Evolutionary conservation across 2,113 vertebrate species (phyloP), one percentile per base, ranked within the genome.

Genomic region (Beaufortia kweichowensis): DNA sequence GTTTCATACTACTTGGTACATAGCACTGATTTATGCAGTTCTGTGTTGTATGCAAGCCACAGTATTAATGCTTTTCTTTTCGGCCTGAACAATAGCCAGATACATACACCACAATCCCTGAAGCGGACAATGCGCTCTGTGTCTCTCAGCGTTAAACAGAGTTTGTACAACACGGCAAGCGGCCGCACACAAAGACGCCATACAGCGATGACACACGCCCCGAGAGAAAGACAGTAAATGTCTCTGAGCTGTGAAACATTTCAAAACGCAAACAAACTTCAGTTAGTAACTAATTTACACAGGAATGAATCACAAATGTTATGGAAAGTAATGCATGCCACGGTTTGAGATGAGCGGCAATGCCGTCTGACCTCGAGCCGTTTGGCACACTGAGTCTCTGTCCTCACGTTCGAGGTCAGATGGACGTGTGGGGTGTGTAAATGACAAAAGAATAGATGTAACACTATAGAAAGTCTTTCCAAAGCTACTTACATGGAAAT

Each of bases 81-180:
- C 77, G 76, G 60, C 57, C 63, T 26, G 67, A 88, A 91, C 89
- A 90, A 90, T 88, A 87, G 84, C 55, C 77, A 82, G 85, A 82
- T 85, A 87, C 82, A 88, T 84, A 77, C 76, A 82, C 84, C 86
- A 82, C 81, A 68, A 84, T 68, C 83, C 79, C 85, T 55, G 63
- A 65, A 78, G 67, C 83, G 86, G 59, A 90, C 89, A 91, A 90
- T 90, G 87, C 83, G 79, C 71, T 81, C 86, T 87, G 87, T 91
- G 88, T 82, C 66, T 59, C 64, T 43, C 24, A 65, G 63, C 62
- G 6, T 88, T 60, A 75, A 69, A 31, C 61, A 31, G 67, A 72
- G 83, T 82, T 79, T 21, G 53, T 77, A 83, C 60, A 70, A 82
- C 74, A 79, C 72, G n/a, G 60, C 48, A 39, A 26, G 70, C 74